These are phyloP conservation scores for Glyphotaelius pellucidus DNA, from an alignment of 2,888 invertebrate genomes.

Conservation along the genomic window DNA sequence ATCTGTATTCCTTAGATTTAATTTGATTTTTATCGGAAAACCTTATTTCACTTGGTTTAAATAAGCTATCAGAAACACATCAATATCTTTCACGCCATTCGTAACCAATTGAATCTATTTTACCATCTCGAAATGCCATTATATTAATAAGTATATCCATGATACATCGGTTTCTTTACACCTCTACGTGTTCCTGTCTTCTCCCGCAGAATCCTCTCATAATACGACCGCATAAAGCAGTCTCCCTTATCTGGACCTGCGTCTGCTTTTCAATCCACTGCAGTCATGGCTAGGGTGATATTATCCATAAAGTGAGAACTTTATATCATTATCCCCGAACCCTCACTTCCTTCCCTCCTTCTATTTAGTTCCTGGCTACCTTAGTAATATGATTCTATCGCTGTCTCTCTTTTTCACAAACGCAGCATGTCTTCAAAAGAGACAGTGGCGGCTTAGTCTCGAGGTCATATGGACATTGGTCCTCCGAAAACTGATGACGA, in stretches of 20 bases:
- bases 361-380: background rate
- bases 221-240: slow-evolving; percentile 13
- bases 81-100: background rate
- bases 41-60: no score
- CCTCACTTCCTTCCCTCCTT: background rate
- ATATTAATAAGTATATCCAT: background rate
- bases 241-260: slow-evolving; percentile 25
- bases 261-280: slow-evolving; percentile 36
- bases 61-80: no score
- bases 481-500: no score
- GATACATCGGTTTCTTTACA: background rate
- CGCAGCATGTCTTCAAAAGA: background rate
- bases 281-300: slow-evolving; percentile 8
- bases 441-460: no score
- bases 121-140: background rate
- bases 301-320: slow-evolving; percentile 37
- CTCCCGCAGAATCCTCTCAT: background rate
- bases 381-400: background rate
- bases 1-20: background rate
- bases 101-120: background rate
- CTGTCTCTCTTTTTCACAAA: background rate
- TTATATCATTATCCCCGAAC: slow-evolving; percentile 22
- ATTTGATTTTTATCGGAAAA: background rate
- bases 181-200: background rate
- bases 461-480: no score